A percentile compares a stretch with the other conserved stretches of the same genome.
Conservation (phyloP, 2,113 vertebrate genomes). For the Elaphurus davidianus region DNA sequence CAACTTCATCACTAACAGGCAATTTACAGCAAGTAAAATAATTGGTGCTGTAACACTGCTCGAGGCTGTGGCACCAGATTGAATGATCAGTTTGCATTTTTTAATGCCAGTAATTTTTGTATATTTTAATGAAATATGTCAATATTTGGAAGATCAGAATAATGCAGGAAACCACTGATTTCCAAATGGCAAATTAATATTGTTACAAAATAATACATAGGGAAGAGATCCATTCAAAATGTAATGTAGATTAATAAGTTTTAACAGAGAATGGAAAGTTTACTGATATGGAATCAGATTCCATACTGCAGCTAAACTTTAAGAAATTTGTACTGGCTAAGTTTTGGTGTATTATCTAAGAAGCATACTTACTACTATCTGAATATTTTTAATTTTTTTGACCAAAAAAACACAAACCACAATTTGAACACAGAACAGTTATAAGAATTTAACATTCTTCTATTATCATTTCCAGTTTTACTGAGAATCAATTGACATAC, state of each 20-base stretch:
- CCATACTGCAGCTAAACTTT: neutral
- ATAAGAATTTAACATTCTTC: neutral
- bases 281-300: neutral
- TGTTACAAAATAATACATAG: neutral
- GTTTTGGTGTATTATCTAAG: neutral
- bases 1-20: constrained; percentile 79
- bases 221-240: neutral
- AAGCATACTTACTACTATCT: neutral
- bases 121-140: neutral
- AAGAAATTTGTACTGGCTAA: neutral
- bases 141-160: neutral
- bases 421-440: neutral
- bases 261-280: neutral
- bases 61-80: neutral
- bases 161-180: neutral
- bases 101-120: neutral
- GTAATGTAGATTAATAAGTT: neutral
- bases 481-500: neutral
- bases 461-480: neutral
- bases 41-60: neutral
- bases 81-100: neutral
- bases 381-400: neutral
- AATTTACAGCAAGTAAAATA: neutral
- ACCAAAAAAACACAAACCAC: neutral
- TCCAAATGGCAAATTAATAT: neutral